Percentiles rank a stretch among this genome's conserved stretches.
Evolutionary conservation across 1,140 invertebrate species (phyloP).

Genomic region (Lamellibrachia luymesi): DNA sequence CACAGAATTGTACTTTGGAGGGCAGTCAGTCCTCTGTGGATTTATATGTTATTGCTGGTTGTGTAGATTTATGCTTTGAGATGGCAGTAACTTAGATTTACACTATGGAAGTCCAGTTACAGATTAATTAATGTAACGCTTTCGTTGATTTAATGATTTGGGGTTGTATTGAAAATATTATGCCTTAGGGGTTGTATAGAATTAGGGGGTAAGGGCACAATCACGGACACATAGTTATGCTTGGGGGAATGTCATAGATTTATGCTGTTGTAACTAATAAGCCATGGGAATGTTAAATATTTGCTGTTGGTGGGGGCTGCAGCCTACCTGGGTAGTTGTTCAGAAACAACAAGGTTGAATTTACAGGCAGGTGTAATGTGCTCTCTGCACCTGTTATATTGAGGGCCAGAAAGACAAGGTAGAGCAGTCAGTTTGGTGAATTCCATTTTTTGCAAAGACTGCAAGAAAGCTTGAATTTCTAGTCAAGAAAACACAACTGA

Average conservation of each 20-base stretch:
- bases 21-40: background rate
- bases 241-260: background rate
- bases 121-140: background rate
- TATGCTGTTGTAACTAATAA: background rate
- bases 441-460: background rate
- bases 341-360: background rate
- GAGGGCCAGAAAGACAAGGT: background rate
- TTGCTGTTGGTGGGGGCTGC: background rate
- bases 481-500: background rate
- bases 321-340: background rate
- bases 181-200: background rate
- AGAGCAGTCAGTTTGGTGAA: background rate
- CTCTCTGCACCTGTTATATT: background rate
- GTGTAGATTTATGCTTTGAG: background rate
- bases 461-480: background rate
- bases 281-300: background rate
- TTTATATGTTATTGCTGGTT: background rate
- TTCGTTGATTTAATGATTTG: background rate
- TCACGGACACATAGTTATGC: too few species aligned
- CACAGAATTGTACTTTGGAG: background rate
- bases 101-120: background rate
- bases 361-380: background rate
- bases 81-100: background rate
- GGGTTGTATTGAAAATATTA: background rate
- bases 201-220: too few species aligned